Evolutionary conservation across 2,113 vertebrate genomes (phyloP), one percentile per base, ranked within the genome.

Genomic region (Notiomystis cincta): DNA sequence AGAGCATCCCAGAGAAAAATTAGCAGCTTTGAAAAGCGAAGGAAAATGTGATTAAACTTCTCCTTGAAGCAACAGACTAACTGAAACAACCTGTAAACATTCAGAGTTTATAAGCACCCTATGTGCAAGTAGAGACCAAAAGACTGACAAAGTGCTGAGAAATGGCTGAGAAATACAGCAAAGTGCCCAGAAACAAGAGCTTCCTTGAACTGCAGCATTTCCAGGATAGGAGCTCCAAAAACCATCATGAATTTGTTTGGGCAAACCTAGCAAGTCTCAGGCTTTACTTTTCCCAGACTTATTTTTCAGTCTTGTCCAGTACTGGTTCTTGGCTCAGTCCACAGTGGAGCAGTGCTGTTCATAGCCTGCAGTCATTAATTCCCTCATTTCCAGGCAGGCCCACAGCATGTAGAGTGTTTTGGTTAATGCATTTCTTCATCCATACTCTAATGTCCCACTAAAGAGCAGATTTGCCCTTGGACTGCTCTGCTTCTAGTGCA

Each of bases 321-420:
- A 12, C 22, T 70, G 44, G 6, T 56, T 54, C 19, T 44, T 81
- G 47, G 47, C 15, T 84, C 15, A 5, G 57, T 9, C 82, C 66
- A 47, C 11, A 35, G 38, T 4, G 35, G 45, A 82, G 42, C 1
- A 2, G 44, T 28, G 2, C 30, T 17, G n/a, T 13, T 16, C 0
- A 0, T 28, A 70, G 35, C 62, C 65, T 78, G 73, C 50, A 47
- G 48, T 30, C 50, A 27, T 33, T 12, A 25, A 37, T 70, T 42
- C 50, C 93, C 37, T 58, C 48, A n/a, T 21, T 58, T 35, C 47
- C 73, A 35, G 11, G 13, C 35, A 78, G 51, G 53, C 48, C 9
- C 1, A 9, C 48, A 92, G 53, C 31, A 57, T 21, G 40, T 5
- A 42, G 30, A 15, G 17, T 7, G 28, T 57, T 92, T 37, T n/a